Evolutionary conservation across 1,140 invertebrate genomes (phyloP).

Genomic region (Drosophila saltans): DNA sequence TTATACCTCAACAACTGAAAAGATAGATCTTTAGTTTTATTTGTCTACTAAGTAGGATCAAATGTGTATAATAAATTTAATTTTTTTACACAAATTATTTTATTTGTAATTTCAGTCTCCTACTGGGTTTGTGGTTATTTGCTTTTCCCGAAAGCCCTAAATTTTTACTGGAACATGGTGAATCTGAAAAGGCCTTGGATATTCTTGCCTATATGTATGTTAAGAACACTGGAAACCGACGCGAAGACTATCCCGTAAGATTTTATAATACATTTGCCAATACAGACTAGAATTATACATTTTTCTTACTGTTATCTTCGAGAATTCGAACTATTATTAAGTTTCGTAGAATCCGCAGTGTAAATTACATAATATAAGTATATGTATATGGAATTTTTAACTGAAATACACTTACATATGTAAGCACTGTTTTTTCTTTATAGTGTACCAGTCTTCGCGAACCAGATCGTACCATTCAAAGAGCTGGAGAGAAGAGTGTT

Average conservation of each 20-base stretch:
- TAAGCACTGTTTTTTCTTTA: background rate
- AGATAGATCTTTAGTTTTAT: too few relatives aligned
- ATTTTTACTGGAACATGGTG: conserved; percentile 90
- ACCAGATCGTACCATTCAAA: conserved; percentile 27
- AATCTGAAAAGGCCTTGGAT: conserved; percentile 88
- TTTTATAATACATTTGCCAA: background rate
- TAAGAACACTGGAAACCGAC: conserved; percentile 87
- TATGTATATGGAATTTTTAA: too few relatives aligned
- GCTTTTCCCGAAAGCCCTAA: conserved; percentile 94
- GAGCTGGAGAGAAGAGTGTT: conserved; percentile 29
- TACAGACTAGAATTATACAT: too few relatives aligned
- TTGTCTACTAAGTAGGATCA: too few relatives aligned
- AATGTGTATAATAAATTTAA: too few relatives aligned
- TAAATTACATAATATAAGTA: too few relatives aligned
- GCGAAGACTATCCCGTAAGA: conserved; percentile 84
- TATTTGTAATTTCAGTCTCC: conserved; percentile 39
- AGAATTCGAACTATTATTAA: too few relatives aligned
- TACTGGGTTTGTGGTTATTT: conserved; percentile 87
- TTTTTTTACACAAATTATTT: background rate
- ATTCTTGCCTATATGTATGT: conserved; percentile 88
- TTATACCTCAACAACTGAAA: too few relatives aligned
- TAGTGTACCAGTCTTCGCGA: conserved; percentile 35
- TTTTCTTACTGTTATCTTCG: too few relatives aligned
- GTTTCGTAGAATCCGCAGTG: background rate
- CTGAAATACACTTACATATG: too few relatives aligned